A percentile compares a stretch with the other conserved stretches of the same genome.
phyloP scores from a whole-genome alignment of 2,888 invertebrate genomes.

The Plemyria rubiginata region DNA sequence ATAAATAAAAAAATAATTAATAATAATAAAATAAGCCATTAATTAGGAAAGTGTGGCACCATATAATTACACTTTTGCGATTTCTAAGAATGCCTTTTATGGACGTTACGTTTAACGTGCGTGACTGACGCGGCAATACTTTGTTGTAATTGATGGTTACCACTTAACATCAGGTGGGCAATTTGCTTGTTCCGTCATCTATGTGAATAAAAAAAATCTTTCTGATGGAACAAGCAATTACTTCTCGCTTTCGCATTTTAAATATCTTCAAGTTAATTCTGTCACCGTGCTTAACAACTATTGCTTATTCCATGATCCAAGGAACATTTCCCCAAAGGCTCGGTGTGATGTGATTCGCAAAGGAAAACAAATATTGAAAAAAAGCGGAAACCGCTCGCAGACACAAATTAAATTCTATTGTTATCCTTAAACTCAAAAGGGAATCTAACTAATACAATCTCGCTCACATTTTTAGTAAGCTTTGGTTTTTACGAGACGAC shows the following conservation, averaged over 20 bases:
- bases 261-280: too few relatives aligned
- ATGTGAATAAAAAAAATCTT: too few relatives aligned
- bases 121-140: too few relatives aligned
- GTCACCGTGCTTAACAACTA: background rate
- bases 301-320: conserved; percentile 18
- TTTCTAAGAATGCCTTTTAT: background rate
- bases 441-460: conserved; percentile 61
- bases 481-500: conserved; percentile 69
- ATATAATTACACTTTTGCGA: conserved; percentile 13
- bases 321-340: conserved; percentile 28
- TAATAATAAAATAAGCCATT: too few relatives aligned
- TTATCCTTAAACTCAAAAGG: conserved; percentile 56
- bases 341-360: conserved; percentile 40
- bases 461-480: conserved; percentile 68
- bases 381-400: conserved; percentile 51
- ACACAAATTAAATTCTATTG: conserved; percentile 58
- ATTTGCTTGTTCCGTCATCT: too few relatives aligned
- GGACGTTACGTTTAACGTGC: too few relatives aligned
- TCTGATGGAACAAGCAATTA: background rate
- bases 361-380: conserved; percentile 50
- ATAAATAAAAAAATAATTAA: too few relatives aligned
- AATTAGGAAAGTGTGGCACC: conserved; percentile 6
- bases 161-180: too few relatives aligned
- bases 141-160: too few relatives aligned
- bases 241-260: too few relatives aligned